Evolutionary conservation across 2,113 vertebrate genomes (phyloP).

Genomic region (Lontra canadensis): DNA sequence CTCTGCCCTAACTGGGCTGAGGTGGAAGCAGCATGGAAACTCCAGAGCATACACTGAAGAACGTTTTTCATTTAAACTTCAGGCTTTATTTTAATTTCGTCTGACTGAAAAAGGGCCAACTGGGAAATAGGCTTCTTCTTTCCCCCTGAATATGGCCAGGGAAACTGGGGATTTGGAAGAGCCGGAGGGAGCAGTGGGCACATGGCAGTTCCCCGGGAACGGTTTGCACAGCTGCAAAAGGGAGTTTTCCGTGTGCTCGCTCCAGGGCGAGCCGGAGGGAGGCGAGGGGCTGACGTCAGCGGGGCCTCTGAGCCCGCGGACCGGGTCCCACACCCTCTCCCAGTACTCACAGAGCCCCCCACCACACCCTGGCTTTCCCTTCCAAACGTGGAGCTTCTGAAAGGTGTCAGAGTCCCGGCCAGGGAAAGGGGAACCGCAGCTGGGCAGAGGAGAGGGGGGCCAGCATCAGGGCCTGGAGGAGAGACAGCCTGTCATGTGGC

Average conservation of each 20-base stretch:
- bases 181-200: not conserved
- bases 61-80: not conserved
- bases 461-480: not conserved
- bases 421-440: not conserved
- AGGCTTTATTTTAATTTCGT: not conserved
- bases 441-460: not conserved
- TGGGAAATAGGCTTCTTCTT: conserved; percentile 8
- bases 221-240: conserved; percentile 75
- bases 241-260: conserved; percentile 52
- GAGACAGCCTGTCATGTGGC: not conserved
- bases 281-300: conserved; percentile 38
- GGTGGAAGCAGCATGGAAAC: not conserved
- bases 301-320: not conserved
- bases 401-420: conserved; percentile 15
- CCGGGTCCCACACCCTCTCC: not conserved
- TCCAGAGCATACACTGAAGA: not conserved
- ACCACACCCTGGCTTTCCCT: not conserved
- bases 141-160: not conserved
- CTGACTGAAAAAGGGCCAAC: not conserved
- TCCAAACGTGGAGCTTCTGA: not conserved
- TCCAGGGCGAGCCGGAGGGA: not conserved
- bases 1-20: not conserved
- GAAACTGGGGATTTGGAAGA: not conserved
- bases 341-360: not conserved
- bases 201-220: not conserved